phyloP scores from a whole-genome alignment of 2,888 invertebrate genomes.

The Achlya flavicornis region DNA sequence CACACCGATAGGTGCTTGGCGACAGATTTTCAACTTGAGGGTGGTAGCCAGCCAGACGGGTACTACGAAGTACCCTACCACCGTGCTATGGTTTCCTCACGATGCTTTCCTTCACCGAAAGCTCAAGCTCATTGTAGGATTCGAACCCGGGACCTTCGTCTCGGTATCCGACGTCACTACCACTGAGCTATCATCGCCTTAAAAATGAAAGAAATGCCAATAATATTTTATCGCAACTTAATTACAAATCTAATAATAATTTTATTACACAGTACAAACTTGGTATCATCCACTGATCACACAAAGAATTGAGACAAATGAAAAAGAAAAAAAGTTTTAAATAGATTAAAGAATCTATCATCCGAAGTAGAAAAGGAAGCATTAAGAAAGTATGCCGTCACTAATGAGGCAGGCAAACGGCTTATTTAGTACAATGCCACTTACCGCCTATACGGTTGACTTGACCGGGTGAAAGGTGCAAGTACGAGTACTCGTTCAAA shows the following conservation, averaged over 20 bases:
- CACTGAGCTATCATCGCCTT: too few relatives aligned
- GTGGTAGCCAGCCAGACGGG: too few relatives aligned
- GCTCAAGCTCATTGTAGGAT: too few relatives aligned
- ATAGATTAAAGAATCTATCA: conserved; percentile 1
- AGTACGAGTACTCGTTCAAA: conserved; percentile 25
- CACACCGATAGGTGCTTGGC: too few relatives aligned
- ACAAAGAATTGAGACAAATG: not conserved
- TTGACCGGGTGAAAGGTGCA: conserved; percentile 57
- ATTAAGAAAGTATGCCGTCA: conserved; percentile 55
- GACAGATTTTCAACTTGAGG: too few relatives aligned
- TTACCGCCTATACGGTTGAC: conserved; percentile 25
- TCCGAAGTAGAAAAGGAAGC: conserved; percentile 30
- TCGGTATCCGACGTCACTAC: too few relatives aligned
- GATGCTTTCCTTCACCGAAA: too few relatives aligned
- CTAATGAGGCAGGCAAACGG: conserved; percentile 49
- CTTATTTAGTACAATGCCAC: conserved; percentile 39
- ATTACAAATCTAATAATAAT: not conserved
- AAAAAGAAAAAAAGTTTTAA: not conserved
- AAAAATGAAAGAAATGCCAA: too few relatives aligned
- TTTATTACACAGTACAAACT: not conserved
- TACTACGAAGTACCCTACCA: too few relatives aligned
- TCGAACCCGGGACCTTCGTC: too few relatives aligned
- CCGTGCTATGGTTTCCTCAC: too few relatives aligned
- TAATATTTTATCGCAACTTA: too few relatives aligned
- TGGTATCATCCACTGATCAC: not conserved